Percentiles rank a stretch among this genome's conserved stretches.
phyloP scores from a whole-genome alignment of 1,140 invertebrate genomes.

The Lucilia sericata region DNA sequence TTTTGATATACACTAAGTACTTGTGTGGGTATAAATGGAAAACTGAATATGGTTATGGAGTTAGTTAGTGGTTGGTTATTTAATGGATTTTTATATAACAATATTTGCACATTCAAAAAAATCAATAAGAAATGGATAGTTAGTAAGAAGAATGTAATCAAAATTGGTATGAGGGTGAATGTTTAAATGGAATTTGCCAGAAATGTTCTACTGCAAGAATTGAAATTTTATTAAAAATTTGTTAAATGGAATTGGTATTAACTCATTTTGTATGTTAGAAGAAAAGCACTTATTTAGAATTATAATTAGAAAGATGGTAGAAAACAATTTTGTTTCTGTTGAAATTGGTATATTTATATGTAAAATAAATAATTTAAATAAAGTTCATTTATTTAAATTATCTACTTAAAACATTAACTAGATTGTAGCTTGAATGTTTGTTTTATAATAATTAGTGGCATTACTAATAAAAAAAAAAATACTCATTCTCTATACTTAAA shows the following conservation, averaged over 20 bases:
- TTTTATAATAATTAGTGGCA: slow-evolving; percentile 14
- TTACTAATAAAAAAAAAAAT: neutral
- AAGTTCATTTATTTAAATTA: slow-evolving; percentile 12
- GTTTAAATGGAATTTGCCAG: too few relatives aligned
- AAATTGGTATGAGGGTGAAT: too few relatives aligned
- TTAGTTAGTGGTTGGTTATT: neutral
- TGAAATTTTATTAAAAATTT: too few relatives aligned
- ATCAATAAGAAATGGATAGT: neutral
- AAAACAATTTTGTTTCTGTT: too few relatives aligned
- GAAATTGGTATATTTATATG: neutral
- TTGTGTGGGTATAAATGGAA: too few relatives aligned
- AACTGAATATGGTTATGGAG: neutral
- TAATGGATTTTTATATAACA: neutral
- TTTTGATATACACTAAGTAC: neutral
- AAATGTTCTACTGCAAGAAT: too few relatives aligned
- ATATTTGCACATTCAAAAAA: neutral
- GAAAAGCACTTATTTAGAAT: too few relatives aligned
- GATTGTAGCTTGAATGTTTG: neutral
- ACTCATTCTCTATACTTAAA: neutral
- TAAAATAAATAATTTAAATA: neutral
- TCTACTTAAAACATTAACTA: neutral
- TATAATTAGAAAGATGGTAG: too few relatives aligned
- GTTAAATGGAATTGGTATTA: too few relatives aligned
- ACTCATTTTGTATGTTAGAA: too few relatives aligned
- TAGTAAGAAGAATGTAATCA: too few relatives aligned